Base-by-base conservation (phyloP, 1,140 invertebrate genomes). In the Macrostomum lignano region DNA sequence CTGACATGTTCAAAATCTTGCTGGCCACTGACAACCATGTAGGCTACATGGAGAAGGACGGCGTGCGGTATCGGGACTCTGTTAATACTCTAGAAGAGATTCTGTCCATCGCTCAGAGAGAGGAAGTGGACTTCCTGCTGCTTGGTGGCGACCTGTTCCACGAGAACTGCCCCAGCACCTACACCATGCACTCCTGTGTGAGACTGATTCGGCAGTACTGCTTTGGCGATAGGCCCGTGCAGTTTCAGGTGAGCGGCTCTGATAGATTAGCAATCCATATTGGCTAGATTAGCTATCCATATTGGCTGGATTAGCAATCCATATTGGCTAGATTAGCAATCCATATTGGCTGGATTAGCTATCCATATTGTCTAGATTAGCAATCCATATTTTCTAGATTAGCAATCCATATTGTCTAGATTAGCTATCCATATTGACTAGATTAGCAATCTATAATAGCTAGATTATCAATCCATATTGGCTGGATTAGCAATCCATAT, bases 1-100 rank as follows among this genome's bases (percentile, higher is more conserved):
- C n/a, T n/a, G n/a, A 77, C 53, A 65, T 66, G 1, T 65, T 91
- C 5, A 72, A 70, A 50, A 77, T 96, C 45, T 51, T 93, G 33
- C 58, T 96, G 22, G 81, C 86, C 1, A 81, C 81, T 3, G 88
- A 98, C 58, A 74, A 73, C 52, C 88, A 98, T 62, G 64, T 94
- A 43, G 88, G 88, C 36, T 84, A 73, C 60, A 65, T 65, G 38
- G 74, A 91, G 58, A 73, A 68, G 42, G 72, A 84, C 60, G 58
- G 67, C 4, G 57, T 70, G 28, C 61, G 74, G 51, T 69, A 69
- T 15, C 67, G 79, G 42, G 88, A 98, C 52, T 79, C 77, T 35
- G 74, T 93, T 36, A 68, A 61, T 10, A 69, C 82, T 2, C 96
- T 96, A 55, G 82, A 94, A 62, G 88, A 98, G 66, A 76, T 94